Base-by-base conservation (phyloP, 2,888 invertebrate genomes). In the Hololepta plana region DNA sequence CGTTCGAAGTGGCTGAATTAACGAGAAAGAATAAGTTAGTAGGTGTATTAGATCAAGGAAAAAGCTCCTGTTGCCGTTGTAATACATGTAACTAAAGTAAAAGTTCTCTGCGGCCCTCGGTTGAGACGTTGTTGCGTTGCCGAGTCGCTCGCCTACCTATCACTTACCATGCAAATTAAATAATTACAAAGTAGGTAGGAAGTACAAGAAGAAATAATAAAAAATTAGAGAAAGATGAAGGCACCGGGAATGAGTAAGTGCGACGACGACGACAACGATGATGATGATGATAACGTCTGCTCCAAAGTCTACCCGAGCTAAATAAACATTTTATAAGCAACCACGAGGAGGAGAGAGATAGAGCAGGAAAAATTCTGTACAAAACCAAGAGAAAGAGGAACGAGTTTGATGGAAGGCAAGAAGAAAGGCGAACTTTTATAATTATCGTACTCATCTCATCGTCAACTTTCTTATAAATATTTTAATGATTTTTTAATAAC, bases 151-250 rank as follows among this genome's bases (percentile, higher is more conserved):
- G 16, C 38, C 42, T 45, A 50, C 47, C 46, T 50, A 50, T 49
- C 50, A 49, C 48, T 49, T 50, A 45, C 47, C 47, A 51, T 51
- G 51, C 49, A 52, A 51, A 51, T 52, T 52, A 49, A 50, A 51
- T 52, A 50, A 52, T 52, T 51, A 49, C 46, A 47, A 50, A 51
- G 47, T 49, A 47, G 46, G 33, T 19, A n/a, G n/a, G 45, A 46
- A 44, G 43, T 37, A 41, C 40, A 40, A 36, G 36, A 34, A n/a
- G n/a, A n/a, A n/a, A n/a, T n/a, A n/a, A n/a, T n/a, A n/a, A n/a
- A n/a, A n/a, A n/a, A n/a, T n/a, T 17, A 17, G 17, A n/a, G 17
- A 7, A 17, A 17, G 17, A 17, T 7, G 17, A 17, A 17, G 17
- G 6, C 17, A 7, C n/a, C 17, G 17, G 7, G n/a, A 7, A 17